Evolutionary conservation across 1,140 invertebrate genomes (phyloP).

Genomic region (Drusus annulatus): DNA sequence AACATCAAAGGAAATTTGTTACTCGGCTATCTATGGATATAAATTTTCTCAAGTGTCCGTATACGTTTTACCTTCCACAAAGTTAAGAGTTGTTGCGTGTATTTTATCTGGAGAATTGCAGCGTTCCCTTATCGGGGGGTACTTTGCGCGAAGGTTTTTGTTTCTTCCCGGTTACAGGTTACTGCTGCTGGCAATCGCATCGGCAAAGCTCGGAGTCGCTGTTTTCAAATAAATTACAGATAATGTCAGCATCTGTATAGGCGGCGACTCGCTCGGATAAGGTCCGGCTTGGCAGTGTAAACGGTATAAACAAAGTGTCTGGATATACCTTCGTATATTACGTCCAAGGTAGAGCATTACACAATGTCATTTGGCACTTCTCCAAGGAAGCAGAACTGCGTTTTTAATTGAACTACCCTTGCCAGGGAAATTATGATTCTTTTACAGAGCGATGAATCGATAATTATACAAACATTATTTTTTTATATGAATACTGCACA

Average conservation of each 20-base stretch:
- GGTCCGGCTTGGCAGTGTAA: neutral
- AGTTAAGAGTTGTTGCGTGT: no score
- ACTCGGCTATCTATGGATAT: neutral
- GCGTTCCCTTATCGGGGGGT: conserved; percentile 1
- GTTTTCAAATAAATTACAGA: conserved; percentile 57
- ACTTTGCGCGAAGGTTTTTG: conserved; percentile 37
- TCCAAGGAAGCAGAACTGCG: conserved; percentile 38
- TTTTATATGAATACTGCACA: no score
- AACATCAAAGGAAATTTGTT: neutral
- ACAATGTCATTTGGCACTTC: conserved; percentile 50
- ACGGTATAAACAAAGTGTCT: neutral
- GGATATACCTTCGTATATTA: neutral
- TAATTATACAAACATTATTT: no score
- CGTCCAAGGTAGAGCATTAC: conserved; percentile 54
- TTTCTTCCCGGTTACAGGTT: conserved; percentile 1
- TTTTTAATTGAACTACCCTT: neutral
- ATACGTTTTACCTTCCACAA: no score
- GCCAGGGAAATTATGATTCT: no score
- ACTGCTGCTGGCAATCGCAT: neutral
- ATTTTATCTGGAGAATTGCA: neutral
- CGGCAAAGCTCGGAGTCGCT: conserved; percentile 29
- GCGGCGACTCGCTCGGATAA: conserved; percentile 1
- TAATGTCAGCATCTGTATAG: conserved; percentile 49
- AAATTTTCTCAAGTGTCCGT: neutral
- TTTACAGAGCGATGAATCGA: no score